phyloP scores from a whole-genome alignment of 2,113 vertebrate genomes.

The Trogon surrucura region DNA sequence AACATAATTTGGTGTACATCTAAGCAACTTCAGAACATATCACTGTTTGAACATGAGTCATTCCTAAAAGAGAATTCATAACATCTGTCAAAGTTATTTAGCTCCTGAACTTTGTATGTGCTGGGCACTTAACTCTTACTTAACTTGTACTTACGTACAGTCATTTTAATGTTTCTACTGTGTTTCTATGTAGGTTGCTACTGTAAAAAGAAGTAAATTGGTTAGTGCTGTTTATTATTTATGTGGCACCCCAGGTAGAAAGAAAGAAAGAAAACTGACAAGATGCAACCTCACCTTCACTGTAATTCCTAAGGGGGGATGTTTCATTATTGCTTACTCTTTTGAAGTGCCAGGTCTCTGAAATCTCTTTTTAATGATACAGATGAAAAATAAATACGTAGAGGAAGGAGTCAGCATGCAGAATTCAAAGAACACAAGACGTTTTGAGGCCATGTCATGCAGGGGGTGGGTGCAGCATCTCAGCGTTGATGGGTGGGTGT shows the following conservation, averaged over 20 bases:
- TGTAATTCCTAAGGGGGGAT: neutral
- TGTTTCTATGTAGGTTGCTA: neutral
- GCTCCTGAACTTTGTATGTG: neutral
- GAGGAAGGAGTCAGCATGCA: neutral
- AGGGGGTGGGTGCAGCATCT: neutral
- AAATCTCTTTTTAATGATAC: neutral
- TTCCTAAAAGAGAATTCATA: neutral
- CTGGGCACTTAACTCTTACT: neutral
- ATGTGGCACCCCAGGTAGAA: neutral
- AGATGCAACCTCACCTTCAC: neutral
- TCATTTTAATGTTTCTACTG: neutral
- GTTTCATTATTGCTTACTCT: neutral
- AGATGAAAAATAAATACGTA: neutral
- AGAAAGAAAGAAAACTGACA: constrained; percentile 22
- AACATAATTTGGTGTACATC: neutral
- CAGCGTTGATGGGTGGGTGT: neutral
- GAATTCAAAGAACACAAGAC: neutral
- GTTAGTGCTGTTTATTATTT: constrained; percentile 26
- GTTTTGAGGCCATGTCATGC: neutral
- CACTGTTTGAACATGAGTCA: neutral
- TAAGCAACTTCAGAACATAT: neutral
- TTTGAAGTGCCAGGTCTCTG: constrained; percentile 51
- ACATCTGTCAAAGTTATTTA: neutral
- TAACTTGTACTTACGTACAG: fast-evolving
- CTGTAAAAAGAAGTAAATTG: neutral